These are phyloP conservation scores for Euclidia mi DNA, from an alignment of 2,888 invertebrate species.

Conservation along the genomic window DNA sequence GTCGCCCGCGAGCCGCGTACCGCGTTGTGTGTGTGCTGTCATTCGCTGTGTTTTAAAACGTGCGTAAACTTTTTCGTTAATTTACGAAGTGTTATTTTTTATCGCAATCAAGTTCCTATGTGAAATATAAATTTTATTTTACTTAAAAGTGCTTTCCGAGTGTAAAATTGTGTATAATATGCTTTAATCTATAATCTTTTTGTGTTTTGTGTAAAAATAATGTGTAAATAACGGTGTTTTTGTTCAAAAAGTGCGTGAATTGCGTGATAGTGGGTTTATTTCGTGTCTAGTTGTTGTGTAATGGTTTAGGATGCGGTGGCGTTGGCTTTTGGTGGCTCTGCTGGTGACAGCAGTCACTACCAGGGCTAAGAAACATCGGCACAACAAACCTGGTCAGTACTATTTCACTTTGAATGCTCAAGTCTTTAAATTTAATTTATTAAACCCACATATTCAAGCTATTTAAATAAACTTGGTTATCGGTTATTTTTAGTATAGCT, in stretches of 20 bases:
- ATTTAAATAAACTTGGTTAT: too few species aligned
- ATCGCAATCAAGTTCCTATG: not conserved
- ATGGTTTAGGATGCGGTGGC: slow-evolving; percentile 78
- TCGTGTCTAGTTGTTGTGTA: slow-evolving; percentile 55
- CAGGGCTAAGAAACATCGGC: slow-evolving; percentile 79
- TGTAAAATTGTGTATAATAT: not conserved
- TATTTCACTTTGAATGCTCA: too few species aligned
- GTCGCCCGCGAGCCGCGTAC: slow-evolving; percentile 57
- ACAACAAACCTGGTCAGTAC: slow-evolving; percentile 82
- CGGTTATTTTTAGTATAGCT: too few species aligned
- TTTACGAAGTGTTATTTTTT: not conserved
- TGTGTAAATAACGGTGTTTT: slow-evolving; percentile 37
- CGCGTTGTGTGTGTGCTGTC: slow-evolving; percentile 28
- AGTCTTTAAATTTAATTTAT: too few species aligned
- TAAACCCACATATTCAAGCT: too few species aligned
- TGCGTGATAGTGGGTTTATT: slow-evolving; percentile 55
- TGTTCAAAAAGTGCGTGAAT: slow-evolving; percentile 33
- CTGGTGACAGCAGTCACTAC: slow-evolving; percentile 73
- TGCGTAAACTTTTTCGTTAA: slow-evolving; percentile 45
- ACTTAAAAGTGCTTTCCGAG: not conserved
- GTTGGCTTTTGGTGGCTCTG: slow-evolving; percentile 67
- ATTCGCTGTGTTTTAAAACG: slow-evolving; percentile 51
- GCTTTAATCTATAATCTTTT: slow-evolving; percentile 2
- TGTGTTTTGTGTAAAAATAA: slow-evolving; percentile 7
- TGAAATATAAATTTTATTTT: not conserved